phyloP scores from a whole-genome alignment of 2,888 invertebrate genomes.

The Priocnemis perturbator region DNA sequence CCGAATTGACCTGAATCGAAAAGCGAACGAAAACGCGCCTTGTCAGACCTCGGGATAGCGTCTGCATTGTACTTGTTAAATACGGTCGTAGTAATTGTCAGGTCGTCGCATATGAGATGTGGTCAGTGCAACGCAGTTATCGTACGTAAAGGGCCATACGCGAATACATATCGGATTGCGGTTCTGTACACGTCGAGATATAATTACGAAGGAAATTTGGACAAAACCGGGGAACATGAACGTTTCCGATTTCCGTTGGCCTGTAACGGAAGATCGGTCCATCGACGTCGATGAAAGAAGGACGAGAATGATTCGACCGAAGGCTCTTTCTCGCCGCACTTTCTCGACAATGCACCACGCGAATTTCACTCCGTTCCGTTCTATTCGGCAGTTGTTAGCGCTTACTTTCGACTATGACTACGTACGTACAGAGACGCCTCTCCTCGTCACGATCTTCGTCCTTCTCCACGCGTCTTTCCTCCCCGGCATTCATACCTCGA shows the following conservation, averaged over 20 bases:
- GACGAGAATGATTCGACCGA: background rate
- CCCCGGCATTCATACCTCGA: background rate
- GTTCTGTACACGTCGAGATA: too few relatives aligned
- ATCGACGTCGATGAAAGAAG: background rate
- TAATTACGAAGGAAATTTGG: too few relatives aligned
- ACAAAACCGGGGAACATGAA: too few relatives aligned
- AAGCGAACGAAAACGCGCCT: conserved; percentile 36
- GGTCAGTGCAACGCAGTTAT: background rate
- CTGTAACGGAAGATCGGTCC: background rate
- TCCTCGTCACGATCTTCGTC: background rate
- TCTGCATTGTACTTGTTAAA: conserved; percentile 4
- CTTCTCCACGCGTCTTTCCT: background rate
- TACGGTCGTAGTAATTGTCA: too few relatives aligned
- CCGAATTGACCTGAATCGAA: conserved; percentile 18
- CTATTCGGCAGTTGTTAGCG: too few relatives aligned
- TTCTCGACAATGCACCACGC: too few relatives aligned
- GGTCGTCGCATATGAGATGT: too few relatives aligned
- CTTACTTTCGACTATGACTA: too few relatives aligned
- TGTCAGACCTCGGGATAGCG: conserved; percentile 18
- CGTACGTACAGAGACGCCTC: background rate
- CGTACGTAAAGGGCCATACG: background rate
- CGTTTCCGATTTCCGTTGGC: too few relatives aligned
- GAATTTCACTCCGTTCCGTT: too few relatives aligned
- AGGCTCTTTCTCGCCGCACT: background rate
- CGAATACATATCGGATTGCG: too few relatives aligned